These are phyloP conservation scores for Turritopsis dohrnii DNA, from an alignment of 30 jellyfish, hydroid and myxozoan genomes.

Conservation along the genomic window DNA sequence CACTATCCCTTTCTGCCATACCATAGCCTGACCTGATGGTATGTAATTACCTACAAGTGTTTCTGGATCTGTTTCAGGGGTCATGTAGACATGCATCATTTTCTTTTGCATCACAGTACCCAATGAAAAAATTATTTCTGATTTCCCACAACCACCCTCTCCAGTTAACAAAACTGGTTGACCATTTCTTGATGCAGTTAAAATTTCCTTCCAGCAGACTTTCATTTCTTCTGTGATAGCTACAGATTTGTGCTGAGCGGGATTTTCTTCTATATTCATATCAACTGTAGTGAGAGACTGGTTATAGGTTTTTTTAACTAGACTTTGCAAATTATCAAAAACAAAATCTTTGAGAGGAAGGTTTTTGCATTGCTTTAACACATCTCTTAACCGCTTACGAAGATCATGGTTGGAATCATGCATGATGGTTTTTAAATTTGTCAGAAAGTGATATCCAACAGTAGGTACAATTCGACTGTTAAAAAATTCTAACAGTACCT, in stretches of 20 bases:
- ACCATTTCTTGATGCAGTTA: not conserved
- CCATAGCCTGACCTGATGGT: not conserved
- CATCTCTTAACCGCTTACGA: not conserved
- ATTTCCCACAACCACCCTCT: slow-evolving; percentile 26
- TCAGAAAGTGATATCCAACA: not conserved
- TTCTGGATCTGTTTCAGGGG: slow-evolving; percentile 22
- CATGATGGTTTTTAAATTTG: not conserved
- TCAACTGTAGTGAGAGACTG: not conserved
- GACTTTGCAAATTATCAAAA: not conserved
- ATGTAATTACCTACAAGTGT: not conserved
- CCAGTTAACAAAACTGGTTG: slow-evolving; percentile 18
- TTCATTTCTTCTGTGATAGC: slow-evolving; percentile 8
- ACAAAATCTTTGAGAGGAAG: not conserved
- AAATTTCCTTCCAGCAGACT: slow-evolving; percentile 10
- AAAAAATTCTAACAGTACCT: not conserved
- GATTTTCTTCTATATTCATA: not conserved
- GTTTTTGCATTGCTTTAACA: not conserved
- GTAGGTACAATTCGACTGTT: not conserved
- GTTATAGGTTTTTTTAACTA: not conserved
- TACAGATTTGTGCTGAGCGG: not conserved
- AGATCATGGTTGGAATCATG: not conserved
- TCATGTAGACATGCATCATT: slow-evolving; percentile 11
- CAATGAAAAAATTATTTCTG: not conserved
- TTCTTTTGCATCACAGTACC: slow-evolving; percentile 9
- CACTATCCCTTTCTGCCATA: slow-evolving; percentile 8